Evolutionary conservation across 2,113 vertebrate species (phyloP).

Genomic region (Elachura formosa): DNA sequence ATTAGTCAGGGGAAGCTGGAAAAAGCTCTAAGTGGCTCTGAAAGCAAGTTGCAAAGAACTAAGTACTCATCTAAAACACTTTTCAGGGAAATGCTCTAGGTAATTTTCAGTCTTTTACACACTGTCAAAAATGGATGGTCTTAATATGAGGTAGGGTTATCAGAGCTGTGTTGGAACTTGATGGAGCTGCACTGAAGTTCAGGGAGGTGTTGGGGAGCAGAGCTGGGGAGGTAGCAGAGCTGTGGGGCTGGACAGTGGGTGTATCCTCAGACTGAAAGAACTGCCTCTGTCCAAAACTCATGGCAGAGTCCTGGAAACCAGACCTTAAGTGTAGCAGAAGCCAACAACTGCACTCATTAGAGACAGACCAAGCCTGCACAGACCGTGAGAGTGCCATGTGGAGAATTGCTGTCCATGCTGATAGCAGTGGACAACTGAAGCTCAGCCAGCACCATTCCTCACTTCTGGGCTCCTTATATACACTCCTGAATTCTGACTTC

Average conservation of each 20-base stretch:
- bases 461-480: neutral
- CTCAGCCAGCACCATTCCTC: neutral
- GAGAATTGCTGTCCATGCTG: rapidly evolving
- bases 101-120: neutral
- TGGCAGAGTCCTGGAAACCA: neutral
- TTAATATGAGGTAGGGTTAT: neutral
- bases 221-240: neutral
- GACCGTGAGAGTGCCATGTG: rapidly evolving
- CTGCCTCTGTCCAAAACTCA: neutral
- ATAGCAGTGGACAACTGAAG: neutral
- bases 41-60: neutral
- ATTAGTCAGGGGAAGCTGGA: neutral
- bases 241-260: neutral
- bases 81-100: neutral
- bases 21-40: neutral
- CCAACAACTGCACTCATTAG: neutral
- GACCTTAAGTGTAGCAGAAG: neutral
- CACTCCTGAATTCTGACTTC: neutral
- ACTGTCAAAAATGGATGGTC: neutral
- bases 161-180: neutral
- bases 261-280: neutral
- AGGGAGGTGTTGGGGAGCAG: neutral
- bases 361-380: neutral
- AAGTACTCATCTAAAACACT: neutral
- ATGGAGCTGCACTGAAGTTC: neutral